A percentile compares a stretch with the other conserved stretches of the same genome.
Conservation (phyloP, 2,797 vertebrate species). For the Choloepus didactylus region DNA sequence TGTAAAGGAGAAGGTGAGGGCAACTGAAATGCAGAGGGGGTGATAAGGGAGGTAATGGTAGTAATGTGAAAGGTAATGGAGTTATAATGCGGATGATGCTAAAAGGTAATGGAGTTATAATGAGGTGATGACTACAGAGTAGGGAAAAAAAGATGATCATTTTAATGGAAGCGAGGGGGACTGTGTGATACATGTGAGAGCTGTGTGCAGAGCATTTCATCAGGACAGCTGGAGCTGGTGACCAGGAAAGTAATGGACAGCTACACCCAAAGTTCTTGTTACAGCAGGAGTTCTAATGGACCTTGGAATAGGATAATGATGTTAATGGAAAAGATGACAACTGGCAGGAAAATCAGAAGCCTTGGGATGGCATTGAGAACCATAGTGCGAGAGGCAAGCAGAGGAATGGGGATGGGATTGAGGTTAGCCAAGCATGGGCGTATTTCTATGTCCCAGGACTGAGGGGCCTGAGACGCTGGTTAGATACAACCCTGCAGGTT, state of each 20-base stretch:
- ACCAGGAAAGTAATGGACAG: slow-evolving; percentile 74
- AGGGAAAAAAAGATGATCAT: slow-evolving; percentile 74
- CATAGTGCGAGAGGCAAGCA: neutral
- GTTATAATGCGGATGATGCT: slow-evolving; percentile 76
- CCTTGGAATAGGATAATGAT: slow-evolving; percentile 57
- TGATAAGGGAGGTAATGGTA: slow-evolving; percentile 85
- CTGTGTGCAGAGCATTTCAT: slow-evolving; percentile 67
- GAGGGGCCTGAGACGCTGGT: neutral
- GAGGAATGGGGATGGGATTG: neutral
- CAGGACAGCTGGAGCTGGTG: slow-evolving; percentile 67
- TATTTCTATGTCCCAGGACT: neutral
- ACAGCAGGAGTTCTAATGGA: slow-evolving; percentile 60
- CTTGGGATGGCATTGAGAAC: slow-evolving; percentile 20
- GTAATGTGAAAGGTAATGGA: slow-evolving; percentile 86
- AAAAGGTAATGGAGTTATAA: slow-evolving; percentile 88
- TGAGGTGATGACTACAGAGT: slow-evolving; percentile 77
- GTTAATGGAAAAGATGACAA: slow-evolving; percentile 72
- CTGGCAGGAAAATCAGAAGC: neutral
- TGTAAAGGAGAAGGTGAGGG: slow-evolving; percentile 86
- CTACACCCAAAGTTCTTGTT: slow-evolving; percentile 76
- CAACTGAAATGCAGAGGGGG: slow-evolving; percentile 84
- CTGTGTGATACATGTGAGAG: slow-evolving; percentile 69
- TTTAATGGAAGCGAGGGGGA: slow-evolving; percentile 79
- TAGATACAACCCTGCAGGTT: fast-evolving
- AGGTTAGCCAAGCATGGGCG: fast-evolving